A percentile compares a stretch with the other conserved stretches of the same genome.
phyloP scores from a whole-genome alignment of 2,888 invertebrate genomes.

The Poecilobothrus nobilitatus region DNA sequence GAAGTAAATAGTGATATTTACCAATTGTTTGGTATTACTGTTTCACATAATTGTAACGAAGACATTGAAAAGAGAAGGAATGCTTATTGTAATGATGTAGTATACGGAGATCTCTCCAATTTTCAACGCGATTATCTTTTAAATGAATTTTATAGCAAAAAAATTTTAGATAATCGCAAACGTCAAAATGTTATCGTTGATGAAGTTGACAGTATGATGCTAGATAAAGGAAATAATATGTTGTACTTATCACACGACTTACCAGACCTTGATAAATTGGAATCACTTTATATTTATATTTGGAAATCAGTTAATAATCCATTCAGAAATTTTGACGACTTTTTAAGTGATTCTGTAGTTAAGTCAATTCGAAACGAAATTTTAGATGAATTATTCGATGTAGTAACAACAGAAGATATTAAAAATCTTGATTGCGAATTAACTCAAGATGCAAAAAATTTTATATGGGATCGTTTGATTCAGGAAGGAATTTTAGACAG shows the following conservation, averaged over 20 bases:
- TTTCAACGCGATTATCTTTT: neutral
- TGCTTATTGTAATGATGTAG: neutral
- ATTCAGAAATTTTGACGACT: neutral
- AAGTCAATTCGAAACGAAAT: neutral
- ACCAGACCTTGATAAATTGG: neutral
- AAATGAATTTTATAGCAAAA: neutral
- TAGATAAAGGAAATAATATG: neutral
- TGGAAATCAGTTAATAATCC: neutral
- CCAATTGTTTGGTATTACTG: neutral
- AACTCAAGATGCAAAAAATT: no score
- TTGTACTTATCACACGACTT: constrained; percentile 2
- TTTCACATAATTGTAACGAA: neutral
- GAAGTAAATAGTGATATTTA: neutral
- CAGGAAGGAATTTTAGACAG: no score
- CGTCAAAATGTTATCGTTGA: neutral
- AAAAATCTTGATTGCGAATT: no score
- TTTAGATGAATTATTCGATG: neutral
- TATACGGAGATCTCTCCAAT: neutral
- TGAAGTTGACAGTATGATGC: neutral
- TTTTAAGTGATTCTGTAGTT: neutral
- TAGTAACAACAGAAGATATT: neutral
- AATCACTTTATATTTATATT: neutral
- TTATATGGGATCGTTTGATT: no score
- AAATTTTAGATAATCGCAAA: neutral
- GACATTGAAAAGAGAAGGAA: neutral